A percentile compares a stretch with the other conserved stretches of the same genome.
phyloP scores from a whole-genome alignment of 1,140 invertebrate genomes.

The Drosophila ironensis region DNA sequence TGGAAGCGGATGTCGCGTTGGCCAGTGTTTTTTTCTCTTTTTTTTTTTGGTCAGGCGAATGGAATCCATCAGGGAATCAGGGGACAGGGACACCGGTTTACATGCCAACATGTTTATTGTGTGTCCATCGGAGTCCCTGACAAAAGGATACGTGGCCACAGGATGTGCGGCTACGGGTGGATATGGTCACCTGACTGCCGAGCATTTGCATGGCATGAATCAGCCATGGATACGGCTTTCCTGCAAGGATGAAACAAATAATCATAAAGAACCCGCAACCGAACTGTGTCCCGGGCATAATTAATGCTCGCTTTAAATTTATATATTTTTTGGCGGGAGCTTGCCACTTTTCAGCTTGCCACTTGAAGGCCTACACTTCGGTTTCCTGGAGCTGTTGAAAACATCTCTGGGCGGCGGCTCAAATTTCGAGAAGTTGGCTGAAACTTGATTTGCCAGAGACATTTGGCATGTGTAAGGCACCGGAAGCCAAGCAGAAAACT shows the following conservation, averaged over 20 bases:
- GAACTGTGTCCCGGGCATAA: too few species aligned
- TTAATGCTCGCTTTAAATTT: too few species aligned
- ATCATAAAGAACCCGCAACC: too few species aligned
- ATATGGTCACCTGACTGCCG: constrained; percentile 1
- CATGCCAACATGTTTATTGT: constrained; percentile 1
- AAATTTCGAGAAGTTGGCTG: too few species aligned
- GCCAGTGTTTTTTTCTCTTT: constrained; percentile 48
- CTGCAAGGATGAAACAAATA: background rate
- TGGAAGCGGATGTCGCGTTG: constrained; percentile 76
- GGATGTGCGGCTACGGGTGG: constrained; percentile 11
- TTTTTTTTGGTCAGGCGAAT: constrained; percentile 24
- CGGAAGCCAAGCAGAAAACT: background rate
- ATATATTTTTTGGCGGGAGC: too few species aligned
- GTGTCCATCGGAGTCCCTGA: background rate
- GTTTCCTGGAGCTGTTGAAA: too few species aligned
- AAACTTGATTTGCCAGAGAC: too few species aligned
- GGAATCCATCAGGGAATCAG: constrained; percentile 41
- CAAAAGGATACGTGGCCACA: background rate
- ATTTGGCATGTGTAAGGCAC: background rate
- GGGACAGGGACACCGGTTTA: too few species aligned
- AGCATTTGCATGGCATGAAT: constrained; percentile 25
- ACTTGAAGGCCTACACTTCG: too few species aligned
- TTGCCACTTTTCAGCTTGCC: too few species aligned
- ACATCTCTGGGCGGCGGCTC: too few species aligned
- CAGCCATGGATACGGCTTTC: background rate